phyloP scores from a whole-genome alignment of 2,797 vertebrate species.

The Lateolabrax maculatus region DNA sequence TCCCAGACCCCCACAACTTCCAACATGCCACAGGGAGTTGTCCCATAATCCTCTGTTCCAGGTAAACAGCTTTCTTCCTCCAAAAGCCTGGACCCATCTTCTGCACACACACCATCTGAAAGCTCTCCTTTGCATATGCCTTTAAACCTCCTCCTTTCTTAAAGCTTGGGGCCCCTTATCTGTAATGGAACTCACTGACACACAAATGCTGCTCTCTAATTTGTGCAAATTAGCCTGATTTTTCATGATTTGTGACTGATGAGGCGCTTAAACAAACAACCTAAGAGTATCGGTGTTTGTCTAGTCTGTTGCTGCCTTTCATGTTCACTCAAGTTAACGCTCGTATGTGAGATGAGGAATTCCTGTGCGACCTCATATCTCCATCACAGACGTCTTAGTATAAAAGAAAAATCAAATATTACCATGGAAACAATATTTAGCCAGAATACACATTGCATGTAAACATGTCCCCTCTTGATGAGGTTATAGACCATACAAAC shows the following conservation, averaged over 20 bases:
- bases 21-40: constrained; percentile 82
- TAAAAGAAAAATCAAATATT: constrained; percentile 4
- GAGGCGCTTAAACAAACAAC: constrained; percentile 59
- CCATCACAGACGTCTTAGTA: not conserved
- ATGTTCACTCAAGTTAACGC: constrained; percentile 7
- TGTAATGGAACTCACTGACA: constrained; percentile 65
- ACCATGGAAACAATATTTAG: constrained; percentile 9
- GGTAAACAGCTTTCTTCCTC: constrained; percentile 85
- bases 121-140: constrained; percentile 48
- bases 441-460: not conserved
- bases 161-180: constrained; percentile 52
- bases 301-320: constrained; percentile 22
- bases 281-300: constrained; percentile 40
- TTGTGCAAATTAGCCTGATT: constrained; percentile 63
- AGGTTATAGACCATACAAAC: constrained; percentile 34
- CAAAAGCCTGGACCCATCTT: constrained; percentile 70
- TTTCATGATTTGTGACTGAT: constrained; percentile 71
- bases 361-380: not conserved
- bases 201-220: constrained; percentile 66
- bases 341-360: constrained; percentile 8
- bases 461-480: constrained; percentile 24
- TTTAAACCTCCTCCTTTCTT: constrained; percentile 59
- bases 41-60: constrained; percentile 87
- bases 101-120: constrained; percentile 61
- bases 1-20: constrained; percentile 78